Evolutionary conservation across 2,888 invertebrate species (phyloP).

Genomic region (Trichacis sp.): DNA sequence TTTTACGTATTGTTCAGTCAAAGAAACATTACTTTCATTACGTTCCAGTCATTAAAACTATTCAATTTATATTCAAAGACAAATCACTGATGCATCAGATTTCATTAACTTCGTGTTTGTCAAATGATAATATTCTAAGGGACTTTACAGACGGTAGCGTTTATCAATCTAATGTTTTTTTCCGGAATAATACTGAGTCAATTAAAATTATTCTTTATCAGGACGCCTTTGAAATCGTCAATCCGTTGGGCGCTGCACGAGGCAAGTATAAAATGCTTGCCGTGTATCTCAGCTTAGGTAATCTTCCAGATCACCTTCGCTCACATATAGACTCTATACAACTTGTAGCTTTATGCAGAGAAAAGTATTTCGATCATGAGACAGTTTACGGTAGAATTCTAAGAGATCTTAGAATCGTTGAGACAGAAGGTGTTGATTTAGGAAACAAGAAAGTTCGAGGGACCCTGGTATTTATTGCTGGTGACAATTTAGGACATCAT

Average conservation of each 20-base stretch:
- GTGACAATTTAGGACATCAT: slow-evolving; percentile 43
- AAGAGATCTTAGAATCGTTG: slow-evolving; percentile 46
- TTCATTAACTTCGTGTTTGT: not conserved
- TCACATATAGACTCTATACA: slow-evolving; percentile 48
- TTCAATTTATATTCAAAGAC: not conserved
- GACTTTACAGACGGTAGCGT: slow-evolving; percentile 48
- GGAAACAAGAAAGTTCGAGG: slow-evolving; percentile 42
- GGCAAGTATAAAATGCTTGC: slow-evolving; percentile 52
- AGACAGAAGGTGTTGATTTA: slow-evolving; percentile 42
- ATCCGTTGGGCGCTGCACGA: slow-evolving; percentile 52
- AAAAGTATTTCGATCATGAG: slow-evolving; percentile 47
- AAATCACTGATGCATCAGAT: not conserved
- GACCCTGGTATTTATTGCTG: slow-evolving; percentile 42
- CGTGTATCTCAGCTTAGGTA: slow-evolving; percentile 51
- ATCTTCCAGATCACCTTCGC: slow-evolving; percentile 46
- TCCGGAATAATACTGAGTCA: slow-evolving; percentile 41
- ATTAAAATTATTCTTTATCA: slow-evolving; percentile 51
- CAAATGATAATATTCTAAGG: slow-evolving; percentile 26
- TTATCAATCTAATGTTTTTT: slow-evolving; percentile 35
- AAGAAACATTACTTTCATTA: not conserved
- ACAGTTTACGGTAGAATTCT: slow-evolving; percentile 43
- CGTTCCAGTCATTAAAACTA: not conserved
- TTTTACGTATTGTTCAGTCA: not conserved
- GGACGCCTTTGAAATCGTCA: slow-evolving; percentile 54
- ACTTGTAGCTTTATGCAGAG: slow-evolving; percentile 50